A percentile compares a stretch with the other conserved stretches of the same genome.
Conservation (phyloP, 2,888 invertebrate species). For the Eilema caniola region DNA sequence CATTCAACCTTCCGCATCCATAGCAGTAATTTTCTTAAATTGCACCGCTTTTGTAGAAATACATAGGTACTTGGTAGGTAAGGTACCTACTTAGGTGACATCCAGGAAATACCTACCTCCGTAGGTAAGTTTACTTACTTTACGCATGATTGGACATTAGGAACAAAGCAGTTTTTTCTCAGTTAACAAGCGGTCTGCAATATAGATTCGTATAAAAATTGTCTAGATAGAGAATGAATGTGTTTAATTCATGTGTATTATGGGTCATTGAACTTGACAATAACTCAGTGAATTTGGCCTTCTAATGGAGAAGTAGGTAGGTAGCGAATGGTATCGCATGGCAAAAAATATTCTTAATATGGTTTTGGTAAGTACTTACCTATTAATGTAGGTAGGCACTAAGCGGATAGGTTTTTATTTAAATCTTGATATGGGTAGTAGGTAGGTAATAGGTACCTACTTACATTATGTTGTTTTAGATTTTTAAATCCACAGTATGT, state of each 20-base stretch:
- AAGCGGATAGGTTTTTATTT: neutral
- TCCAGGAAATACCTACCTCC: too few species aligned
- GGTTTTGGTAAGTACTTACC: neutral
- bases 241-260: conserved; percentile 56
- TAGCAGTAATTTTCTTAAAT: neutral
- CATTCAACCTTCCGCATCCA: neutral
- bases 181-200: neutral
- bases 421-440: neutral
- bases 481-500: conserved; percentile 6
- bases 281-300: conserved; percentile 62
- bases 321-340: conserved; percentile 23
- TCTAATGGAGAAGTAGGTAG: conserved; percentile 42
- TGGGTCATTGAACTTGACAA: conserved; percentile 66
- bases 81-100: conserved; percentile 8
- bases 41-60: neutral
- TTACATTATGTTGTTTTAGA: conserved; percentile 3
- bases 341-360: conserved; percentile 1
- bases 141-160: neutral
- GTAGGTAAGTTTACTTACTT: conserved; percentile 16
- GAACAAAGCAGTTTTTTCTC: neutral
- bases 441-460: neutral
- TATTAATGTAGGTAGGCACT: neutral
- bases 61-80: too few species aligned
- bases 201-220: neutral
- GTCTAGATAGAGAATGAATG: conserved; percentile 48